Evolutionary conservation across 2,113 vertebrate species (phyloP).

Genomic region (Cyanocitta stelleri): DNA sequence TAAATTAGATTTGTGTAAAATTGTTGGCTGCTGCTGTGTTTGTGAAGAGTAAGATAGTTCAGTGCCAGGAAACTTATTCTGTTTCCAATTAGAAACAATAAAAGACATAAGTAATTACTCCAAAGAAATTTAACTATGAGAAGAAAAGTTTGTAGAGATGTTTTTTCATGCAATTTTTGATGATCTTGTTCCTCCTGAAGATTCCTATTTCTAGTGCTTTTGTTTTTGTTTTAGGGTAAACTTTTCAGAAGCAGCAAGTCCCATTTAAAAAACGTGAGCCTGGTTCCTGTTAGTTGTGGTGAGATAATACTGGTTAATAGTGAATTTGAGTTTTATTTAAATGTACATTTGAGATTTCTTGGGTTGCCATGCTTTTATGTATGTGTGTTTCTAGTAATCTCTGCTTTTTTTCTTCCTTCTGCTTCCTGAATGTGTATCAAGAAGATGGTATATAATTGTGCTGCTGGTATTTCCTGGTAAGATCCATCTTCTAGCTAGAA

Average conservation of each 20-base stretch:
- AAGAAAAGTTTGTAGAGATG: background rate
- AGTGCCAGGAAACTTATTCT: constrained; percentile 63
- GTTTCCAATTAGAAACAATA: constrained; percentile 61
- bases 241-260: background rate
- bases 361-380: background rate
- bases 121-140: constrained; percentile 45
- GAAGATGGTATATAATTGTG: background rate
- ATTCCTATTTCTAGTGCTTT: background rate
- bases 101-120: constrained; percentile 44
- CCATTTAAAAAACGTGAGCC: background rate
- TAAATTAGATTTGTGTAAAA: constrained; percentile 34
- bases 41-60: constrained; percentile 24
- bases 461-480: background rate
- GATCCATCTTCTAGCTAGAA: background rate
- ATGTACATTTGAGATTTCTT: background rate
- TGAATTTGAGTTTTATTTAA: background rate
- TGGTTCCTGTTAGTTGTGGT: background rate
- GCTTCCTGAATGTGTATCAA: background rate
- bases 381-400: background rate
- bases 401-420: background rate
- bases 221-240: background rate
- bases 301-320: background rate
- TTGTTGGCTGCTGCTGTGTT: constrained; percentile 44
- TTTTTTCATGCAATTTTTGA: background rate
- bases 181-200: background rate